A percentile compares a stretch with the other conserved stretches of the same genome.
These are phyloP conservation scores for Siphonodentalium dalli DNA, from an alignment of 2,888 invertebrate species.

Conservation along the genomic window DNA sequence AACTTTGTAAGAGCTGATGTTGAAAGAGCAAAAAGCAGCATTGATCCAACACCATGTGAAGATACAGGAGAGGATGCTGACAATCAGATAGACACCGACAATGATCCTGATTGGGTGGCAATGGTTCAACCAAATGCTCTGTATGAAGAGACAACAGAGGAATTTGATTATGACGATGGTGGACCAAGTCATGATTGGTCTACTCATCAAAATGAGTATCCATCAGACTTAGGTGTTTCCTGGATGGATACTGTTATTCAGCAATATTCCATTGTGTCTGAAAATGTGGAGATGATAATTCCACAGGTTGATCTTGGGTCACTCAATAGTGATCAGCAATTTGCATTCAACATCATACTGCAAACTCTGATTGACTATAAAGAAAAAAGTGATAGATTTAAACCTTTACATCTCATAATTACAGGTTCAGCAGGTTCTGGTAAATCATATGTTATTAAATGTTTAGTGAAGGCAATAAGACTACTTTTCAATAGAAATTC, in stretches of 20 bases:
- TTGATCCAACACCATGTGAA: background rate
- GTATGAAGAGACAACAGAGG: constrained; percentile 8
- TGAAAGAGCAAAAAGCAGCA: constrained; percentile 17
- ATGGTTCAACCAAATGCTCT: constrained; percentile 10
- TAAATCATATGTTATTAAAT: constrained; percentile 31
- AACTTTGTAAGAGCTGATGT: constrained; percentile 31
- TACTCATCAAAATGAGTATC: constrained; percentile 8
- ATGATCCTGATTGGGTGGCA: constrained; percentile 34
- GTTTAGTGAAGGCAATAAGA: constrained; percentile 25
- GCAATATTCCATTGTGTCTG: background rate
- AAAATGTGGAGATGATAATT: constrained; percentile 6
- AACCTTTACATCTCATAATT: constrained; percentile 25
- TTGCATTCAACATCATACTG: constrained; percentile 31
- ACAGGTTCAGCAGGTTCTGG: constrained; percentile 34
- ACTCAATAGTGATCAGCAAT: constrained; percentile 30
- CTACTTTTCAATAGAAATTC: constrained; percentile 20
- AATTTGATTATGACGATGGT: constrained; percentile 26
- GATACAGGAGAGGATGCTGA: background rate
- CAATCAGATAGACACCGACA: background rate
- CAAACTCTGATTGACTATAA: constrained; percentile 14
- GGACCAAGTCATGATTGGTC: constrained; percentile 25
- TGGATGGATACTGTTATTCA: constrained; percentile 1
- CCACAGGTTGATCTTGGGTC: constrained; percentile 20
- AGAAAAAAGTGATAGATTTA: constrained; percentile 1
- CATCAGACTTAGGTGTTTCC: constrained; percentile 8